Conservation (phyloP, 2,797 vertebrate genomes). For the Pachyuromys duprasi region DNA sequence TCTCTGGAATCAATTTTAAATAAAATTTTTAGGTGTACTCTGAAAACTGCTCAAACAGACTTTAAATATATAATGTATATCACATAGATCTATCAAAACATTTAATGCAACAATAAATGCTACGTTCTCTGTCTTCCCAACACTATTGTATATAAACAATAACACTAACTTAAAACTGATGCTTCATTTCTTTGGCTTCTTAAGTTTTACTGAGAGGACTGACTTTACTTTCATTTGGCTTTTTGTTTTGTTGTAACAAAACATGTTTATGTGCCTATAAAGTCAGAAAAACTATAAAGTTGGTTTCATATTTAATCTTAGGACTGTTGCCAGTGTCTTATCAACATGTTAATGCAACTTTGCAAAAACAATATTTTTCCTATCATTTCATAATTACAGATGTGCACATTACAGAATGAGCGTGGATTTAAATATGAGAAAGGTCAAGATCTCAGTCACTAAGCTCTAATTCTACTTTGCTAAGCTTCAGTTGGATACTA, state of each 20-base stretch:
- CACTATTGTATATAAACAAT: not conserved
- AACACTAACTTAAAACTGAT: not conserved
- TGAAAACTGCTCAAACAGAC: slow-evolving; percentile 17
- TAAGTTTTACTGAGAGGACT: not conserved
- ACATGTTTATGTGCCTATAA: slow-evolving; percentile 11
- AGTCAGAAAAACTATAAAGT: slow-evolving; percentile 46
- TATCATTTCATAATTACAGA: slow-evolving; percentile 48
- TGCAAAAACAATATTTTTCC: slow-evolving; percentile 56
- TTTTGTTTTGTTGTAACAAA: slow-evolving; percentile 23
- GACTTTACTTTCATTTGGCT: not conserved
- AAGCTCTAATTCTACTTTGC: slow-evolving; percentile 1
- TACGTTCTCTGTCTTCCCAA: not conserved
- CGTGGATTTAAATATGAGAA: slow-evolving; percentile 51
- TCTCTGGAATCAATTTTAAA: slow-evolving; percentile 43
- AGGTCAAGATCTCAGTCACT: not conserved
- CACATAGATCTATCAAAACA: not conserved
- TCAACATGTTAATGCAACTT: slow-evolving; percentile 51
- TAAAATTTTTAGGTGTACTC: not conserved
- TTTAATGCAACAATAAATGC: slow-evolving; percentile 6
- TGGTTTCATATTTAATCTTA: slow-evolving; percentile 40
- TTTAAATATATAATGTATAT: not conserved
- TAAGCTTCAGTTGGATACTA: slow-evolving; percentile 5
- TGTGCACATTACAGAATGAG: not conserved
- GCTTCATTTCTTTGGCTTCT: not conserved
- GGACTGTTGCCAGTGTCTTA: not conserved